A percentile compares a stretch with the other conserved stretches of the same genome.
These are phyloP conservation scores for Forbesichthys agassizii DNA, from an alignment of 2,113 vertebrate species.

Conservation along the genomic window DNA sequence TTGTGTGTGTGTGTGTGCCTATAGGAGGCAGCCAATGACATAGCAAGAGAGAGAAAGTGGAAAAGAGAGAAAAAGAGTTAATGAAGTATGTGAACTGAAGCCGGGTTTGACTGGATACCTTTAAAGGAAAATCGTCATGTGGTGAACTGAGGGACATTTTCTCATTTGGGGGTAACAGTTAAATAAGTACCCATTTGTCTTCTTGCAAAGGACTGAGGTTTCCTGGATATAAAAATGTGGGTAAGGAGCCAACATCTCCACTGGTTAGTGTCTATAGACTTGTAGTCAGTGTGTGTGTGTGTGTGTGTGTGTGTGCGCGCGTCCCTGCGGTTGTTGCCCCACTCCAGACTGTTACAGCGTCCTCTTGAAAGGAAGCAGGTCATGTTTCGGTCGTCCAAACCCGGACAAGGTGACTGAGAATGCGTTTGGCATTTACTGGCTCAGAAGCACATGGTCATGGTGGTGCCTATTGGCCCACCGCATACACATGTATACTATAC, in stretches of 20 bases:
- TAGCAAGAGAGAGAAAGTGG: conserved; percentile 4
- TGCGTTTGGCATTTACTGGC: conserved; percentile 44
- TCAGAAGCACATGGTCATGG: conserved; percentile 15
- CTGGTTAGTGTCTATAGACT: conserved; percentile 51
- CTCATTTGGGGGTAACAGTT: conserved; percentile 70
- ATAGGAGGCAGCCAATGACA: not conserved
- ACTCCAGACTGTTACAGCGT: conserved; percentile 22
- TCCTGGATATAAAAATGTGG: conserved; percentile 56
- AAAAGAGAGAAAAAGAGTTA: conserved; percentile 57
- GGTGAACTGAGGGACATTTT: conserved; percentile 66
- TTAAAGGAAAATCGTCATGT: conserved; percentile 64
- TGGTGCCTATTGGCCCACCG: conserved; percentile 15
- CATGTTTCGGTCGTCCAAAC: conserved; percentile 54
- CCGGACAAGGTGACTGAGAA: conserved; percentile 58
- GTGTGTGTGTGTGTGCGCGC: conserved; percentile 37
- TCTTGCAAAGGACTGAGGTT: conserved; percentile 62
- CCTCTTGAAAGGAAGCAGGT: conserved; percentile 36
- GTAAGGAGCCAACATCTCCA: conserved; percentile 58
- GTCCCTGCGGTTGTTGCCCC: not conserved
- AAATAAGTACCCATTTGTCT: conserved; percentile 72
- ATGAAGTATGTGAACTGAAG: conserved; percentile 64
- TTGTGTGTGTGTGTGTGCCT: conserved; percentile 27
- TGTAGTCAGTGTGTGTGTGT: conserved; percentile 46
- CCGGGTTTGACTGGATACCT: conserved; percentile 56
- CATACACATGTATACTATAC: not conserved